Conservation (phyloP, 1,140 invertebrate species). For the Centruroides vittatus region DNA sequence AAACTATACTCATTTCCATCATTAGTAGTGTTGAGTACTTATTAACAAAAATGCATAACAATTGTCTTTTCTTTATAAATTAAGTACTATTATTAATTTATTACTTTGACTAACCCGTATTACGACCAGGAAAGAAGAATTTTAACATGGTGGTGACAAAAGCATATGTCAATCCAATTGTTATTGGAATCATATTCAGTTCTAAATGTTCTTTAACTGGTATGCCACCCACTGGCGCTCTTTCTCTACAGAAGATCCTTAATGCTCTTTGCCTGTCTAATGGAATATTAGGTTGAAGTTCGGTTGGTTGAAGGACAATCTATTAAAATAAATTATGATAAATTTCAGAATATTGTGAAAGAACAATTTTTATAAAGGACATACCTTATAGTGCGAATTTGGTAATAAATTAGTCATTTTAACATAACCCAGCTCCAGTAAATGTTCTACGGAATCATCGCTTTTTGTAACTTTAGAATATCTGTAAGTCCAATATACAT, state of each 20-base stretch:
- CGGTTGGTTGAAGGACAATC: slow-evolving; percentile 75
- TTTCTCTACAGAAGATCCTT: slow-evolving; percentile 74
- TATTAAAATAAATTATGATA: slow-evolving; percentile 2
- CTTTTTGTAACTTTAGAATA: slow-evolving; percentile 94
- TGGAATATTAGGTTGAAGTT: slow-evolving; percentile 75
- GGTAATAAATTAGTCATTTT: slow-evolving; percentile 88
- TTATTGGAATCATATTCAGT: slow-evolving; percentile 84
- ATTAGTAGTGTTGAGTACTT: too few species aligned
- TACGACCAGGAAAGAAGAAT: slow-evolving; percentile 96
- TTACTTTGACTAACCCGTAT: slow-evolving; percentile 34
- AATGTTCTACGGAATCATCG: slow-evolving; percentile 93
- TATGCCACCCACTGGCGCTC: slow-evolving; percentile 88
- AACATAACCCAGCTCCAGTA: slow-evolving; percentile 92
- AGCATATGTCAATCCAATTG: slow-evolving; percentile 86
- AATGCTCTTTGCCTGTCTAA: slow-evolving; percentile 68
- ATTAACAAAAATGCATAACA: too few species aligned
- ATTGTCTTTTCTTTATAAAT: too few species aligned
- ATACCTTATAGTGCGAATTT: slow-evolving; percentile 73
- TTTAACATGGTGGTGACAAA: slow-evolving; percentile 96
- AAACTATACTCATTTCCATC: too few species aligned
- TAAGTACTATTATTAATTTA: too few species aligned
- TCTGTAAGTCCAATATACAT: slow-evolving; percentile 24
- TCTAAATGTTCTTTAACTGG: slow-evolving; percentile 98
- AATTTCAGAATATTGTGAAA: too few species aligned
- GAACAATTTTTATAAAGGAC: not conserved